Evolutionary conservation across 1,140 invertebrate genomes (phyloP).

Genomic region (Phymorhynchus buccinoides): DNA sequence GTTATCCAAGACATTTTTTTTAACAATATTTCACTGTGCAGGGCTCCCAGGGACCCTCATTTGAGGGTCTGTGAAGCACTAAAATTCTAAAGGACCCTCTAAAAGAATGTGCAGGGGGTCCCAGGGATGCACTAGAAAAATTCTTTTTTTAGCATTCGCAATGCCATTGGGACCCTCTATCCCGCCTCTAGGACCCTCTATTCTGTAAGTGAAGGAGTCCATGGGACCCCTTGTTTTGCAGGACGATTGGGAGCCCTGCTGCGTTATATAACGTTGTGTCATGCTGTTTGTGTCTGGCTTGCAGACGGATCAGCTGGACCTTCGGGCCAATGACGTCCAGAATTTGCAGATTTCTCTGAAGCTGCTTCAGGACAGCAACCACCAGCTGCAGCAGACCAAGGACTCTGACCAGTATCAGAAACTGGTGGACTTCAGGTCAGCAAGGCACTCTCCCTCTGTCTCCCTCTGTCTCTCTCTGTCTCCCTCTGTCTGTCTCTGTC

Average conservation of each 20-base stretch:
- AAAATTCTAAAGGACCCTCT: too few species aligned
- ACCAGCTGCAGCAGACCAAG: conserved; percentile 74
- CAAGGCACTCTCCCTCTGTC: neutral
- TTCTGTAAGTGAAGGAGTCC: too few species aligned
- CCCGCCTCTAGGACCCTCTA: too few species aligned
- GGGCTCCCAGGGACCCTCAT: too few species aligned
- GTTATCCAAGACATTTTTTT: neutral
- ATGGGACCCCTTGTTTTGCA: too few species aligned
- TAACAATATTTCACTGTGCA: neutral
- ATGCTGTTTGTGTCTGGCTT: conserved; percentile 49
- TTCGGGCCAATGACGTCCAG: conserved; percentile 80
- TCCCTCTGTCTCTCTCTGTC: neutral
- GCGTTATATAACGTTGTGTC: neutral
- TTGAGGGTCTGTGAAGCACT: too few species aligned
- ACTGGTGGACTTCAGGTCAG: conserved; percentile 60
- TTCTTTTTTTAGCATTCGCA: too few species aligned
- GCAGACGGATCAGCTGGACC: conserved; percentile 80
- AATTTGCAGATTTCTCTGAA: conserved; percentile 77
- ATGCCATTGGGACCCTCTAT: too few species aligned
- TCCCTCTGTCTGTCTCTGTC: too few species aligned
- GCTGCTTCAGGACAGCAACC: conserved; percentile 76
- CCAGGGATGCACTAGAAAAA: too few species aligned
- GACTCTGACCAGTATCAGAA: conserved; percentile 63
- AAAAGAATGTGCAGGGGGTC: too few species aligned
- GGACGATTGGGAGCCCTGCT: too few species aligned